Base-by-base conservation (phyloP, 2,113 vertebrate genomes). In the Lepisosteus oculatus region DNA sequence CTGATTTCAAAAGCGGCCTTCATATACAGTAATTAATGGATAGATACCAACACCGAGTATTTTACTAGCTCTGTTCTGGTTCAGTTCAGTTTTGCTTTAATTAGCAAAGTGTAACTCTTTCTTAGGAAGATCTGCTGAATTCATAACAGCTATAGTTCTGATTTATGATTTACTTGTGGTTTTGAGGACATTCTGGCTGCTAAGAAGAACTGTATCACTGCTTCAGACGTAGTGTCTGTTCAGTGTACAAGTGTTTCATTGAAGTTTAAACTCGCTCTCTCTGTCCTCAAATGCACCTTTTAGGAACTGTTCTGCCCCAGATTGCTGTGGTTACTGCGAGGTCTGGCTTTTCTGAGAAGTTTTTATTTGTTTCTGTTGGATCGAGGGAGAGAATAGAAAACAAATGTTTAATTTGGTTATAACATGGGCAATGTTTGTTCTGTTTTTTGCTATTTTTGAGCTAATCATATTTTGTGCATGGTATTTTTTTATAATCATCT, bases 271-370 rank as follows among this genome's bases (percentile, higher is more conserved):
- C 11, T 72, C 3, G 3, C 67, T 6, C 29, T 29, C 9, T 3
- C 47, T 73, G 66, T 63, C 70, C 57, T 61, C 66, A 69, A 47
- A 65, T 75, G 68, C 72, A 59, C 72, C 73, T 43, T 11, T 17
- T 41, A 54, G 17, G 13, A 72, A 72, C 47, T 54, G 42, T 63
- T 3, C 3, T 7, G 66, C 43, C 67, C 3, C 45, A 15, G 51
- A 64, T 63, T 56, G 68, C 12, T 72, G 71, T 62, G 64, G 76
- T 75, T 72, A 65, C 41, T 13, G 42, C 63, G 70, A 65, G 56
- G 51, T 63, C 54, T 69, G 72, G 47, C 61, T 69, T 74, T 69
- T 64, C 62, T 43, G 51, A 54, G 9, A 12, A 12, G 13, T 66
- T 59, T 15, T n/a, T 62, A 15, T 47, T 73, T 69, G 51, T 9